phyloP scores from a whole-genome alignment of 2,113 vertebrate species.

The Xiphophorus hellerii region DNA sequence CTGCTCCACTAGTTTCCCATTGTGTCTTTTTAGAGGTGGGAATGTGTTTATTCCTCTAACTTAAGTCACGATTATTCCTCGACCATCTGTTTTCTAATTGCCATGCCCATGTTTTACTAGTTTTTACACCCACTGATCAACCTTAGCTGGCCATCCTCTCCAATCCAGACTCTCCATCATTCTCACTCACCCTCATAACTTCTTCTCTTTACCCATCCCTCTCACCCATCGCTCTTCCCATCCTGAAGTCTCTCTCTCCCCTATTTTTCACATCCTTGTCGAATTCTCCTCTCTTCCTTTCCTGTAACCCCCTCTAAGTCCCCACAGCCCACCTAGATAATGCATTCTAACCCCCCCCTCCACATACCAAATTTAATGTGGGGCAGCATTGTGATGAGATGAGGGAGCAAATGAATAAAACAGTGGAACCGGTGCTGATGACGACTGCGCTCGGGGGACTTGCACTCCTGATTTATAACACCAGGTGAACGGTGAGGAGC shows the following conservation, averaged over 20 bases:
- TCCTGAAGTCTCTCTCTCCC: constrained; percentile 1
- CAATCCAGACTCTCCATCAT: constrained; percentile 24
- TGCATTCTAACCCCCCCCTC: constrained; percentile 48
- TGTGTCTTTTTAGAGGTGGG: not conserved
- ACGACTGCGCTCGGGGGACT: constrained; percentile 61
- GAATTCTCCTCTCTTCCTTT: constrained; percentile 33
- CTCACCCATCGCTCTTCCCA: constrained; percentile 1
- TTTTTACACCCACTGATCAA: constrained; percentile 11
- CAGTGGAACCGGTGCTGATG: constrained; percentile 68
- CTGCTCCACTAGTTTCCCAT: not conserved
- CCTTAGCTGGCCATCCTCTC: constrained; percentile 19
- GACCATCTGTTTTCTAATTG: not conserved
- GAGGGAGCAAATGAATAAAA: constrained; percentile 75
- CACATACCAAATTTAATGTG: constrained; percentile 60
- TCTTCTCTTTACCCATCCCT: constrained; percentile 1
- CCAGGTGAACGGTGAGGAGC: constrained; percentile 60
- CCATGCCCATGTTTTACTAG: not conserved
- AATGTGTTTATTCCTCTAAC: not conserved
- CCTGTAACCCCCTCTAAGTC: constrained; percentile 30
- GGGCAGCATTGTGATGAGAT: constrained; percentile 62
- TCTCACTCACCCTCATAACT: constrained; percentile 30
- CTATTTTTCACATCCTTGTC: constrained; percentile 38
- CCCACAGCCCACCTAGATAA: constrained; percentile 67
- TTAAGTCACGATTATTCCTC: not conserved
- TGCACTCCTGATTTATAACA: constrained; percentile 69